Base-by-base conservation (phyloP, 2,888 invertebrate species). In the Phyto melanocephala region DNA sequence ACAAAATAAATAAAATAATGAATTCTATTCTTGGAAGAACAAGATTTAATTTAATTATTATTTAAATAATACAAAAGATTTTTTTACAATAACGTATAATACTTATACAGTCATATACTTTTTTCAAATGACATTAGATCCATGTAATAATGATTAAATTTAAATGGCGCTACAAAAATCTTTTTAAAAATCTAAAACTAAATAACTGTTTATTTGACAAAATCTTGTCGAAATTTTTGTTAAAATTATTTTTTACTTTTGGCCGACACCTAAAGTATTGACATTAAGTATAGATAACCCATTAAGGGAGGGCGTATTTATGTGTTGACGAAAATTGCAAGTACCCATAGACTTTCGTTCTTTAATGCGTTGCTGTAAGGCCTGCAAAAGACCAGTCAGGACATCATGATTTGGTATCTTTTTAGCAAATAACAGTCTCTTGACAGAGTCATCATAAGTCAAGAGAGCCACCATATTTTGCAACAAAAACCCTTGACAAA, bases 391-490 rank as follows among this genome's bases (percentile, higher is more conserved):
- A 13, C 97, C 97, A 8, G 95, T 95, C 13, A 97, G 92, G 5
- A 97, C 97, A 88, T 97, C 97, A 89, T 97, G 97, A 86, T 96
- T 97, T 65, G 97, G 97, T 83, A 97, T 92, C 88, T 97, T 95
- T 90, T 97, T 97, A 47, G 97, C 97, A 87, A 97, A 97, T 42
- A 97, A 93, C 74, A 97, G 92, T 82, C 97, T 93, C 88, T 97
- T 96, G 0, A 97, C 97, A 0, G 96, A 96, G 89, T 97, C 97
- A 87, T 97, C 97, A 88, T 96, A 97, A 0, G 97, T 97, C 60
- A 97, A 92, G 28, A 97, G 92, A n/a, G 97, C 96, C n/a, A 97
- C 96, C 96, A 97, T 96, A 88, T 97, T 97, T 92, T 97, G 97
- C 56, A 97, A 93, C 28, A 97, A 92, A 90, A 97, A 97, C 67